phyloP scores from a whole-genome alignment of 2,113 vertebrate species.

The Motacilla alba region DNA sequence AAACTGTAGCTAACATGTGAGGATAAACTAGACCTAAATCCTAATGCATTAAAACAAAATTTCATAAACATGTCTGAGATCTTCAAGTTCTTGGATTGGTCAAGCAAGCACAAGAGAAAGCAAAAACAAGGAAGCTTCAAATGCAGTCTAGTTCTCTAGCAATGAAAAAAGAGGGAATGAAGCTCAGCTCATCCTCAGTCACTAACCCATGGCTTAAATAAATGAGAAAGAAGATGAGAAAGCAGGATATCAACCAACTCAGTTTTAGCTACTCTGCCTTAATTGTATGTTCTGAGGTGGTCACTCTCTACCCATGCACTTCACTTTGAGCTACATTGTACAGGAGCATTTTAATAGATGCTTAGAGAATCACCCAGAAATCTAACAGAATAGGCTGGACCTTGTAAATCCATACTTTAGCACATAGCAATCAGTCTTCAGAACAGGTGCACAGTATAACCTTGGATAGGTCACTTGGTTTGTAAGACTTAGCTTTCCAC shows the following conservation, averaged over 20 bases:
- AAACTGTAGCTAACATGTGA: not conserved
- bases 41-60: not conserved
- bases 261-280: not conserved
- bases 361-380: not conserved
- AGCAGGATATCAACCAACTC: not conserved
- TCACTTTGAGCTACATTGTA: not conserved
- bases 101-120: not conserved
- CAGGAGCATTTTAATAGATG: not conserved
- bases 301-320: not conserved
- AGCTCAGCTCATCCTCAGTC: not conserved
- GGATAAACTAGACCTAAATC: not conserved
- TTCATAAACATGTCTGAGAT: not conserved
- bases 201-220: not conserved
- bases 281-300: not conserved
- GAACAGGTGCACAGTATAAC: not conserved
- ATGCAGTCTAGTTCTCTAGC: not conserved
- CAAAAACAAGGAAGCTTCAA: not conserved
- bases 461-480: not conserved
- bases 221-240: not conserved
- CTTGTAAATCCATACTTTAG: not conserved
- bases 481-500: not conserved
- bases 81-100: not conserved
- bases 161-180: not conserved
- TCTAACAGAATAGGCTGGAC: not conserved
- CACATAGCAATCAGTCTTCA: not conserved